Base-by-base conservation (phyloP, 2,113 vertebrate species). In the Gymnogyps californianus region DNA sequence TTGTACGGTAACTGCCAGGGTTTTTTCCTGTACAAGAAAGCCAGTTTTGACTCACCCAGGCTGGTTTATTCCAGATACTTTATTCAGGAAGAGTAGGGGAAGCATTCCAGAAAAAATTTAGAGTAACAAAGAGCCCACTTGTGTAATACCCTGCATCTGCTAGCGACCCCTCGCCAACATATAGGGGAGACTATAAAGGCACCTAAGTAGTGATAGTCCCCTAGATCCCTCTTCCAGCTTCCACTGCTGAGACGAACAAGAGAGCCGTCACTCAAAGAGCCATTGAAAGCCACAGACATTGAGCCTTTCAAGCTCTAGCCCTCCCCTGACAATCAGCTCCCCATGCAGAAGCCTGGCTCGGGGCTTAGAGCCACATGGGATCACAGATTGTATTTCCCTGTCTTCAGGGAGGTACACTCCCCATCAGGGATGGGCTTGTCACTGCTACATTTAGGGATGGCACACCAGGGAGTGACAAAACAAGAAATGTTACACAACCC, bases 81-180 rank as follows among this genome's bases (percentile, higher is more conserved):
- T 47, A 47, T 64, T 58, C 32, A 69, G 36, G n/a, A 89, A 57
- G 40, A 49, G 17, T 7, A 79, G 34, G 14, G 40, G 19, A 87
- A 79, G 22, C 26, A 64, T 65, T 79, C 64, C 65, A 91, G 47
- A 28, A 62, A 75, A 69, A 29, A 36, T 2, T 7, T 10, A 55
- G 13, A 84, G 36, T 44, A 71, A 78, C 24, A 87, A 84, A 55
- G 36, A 71, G 7, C 13, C 47, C 38, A 34, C 19, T 51, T 75
- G 26, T 42, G 22, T 38, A 75, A 75, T 31, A 87, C 47, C 6
- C 21, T 66, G 38, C 32, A 64, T 36, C 47, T 87, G 16, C 61
- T 91, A 67, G 40, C 0, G 1, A 82, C 10, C 7, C 4, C 24
- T 57, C 2, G 2, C 16, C 1, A 1, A 69, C 25, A 47, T n/a